A percentile compares a stretch with the other conserved stretches of the same genome.
These are phyloP conservation scores for Galago senegalensis DNA, from an alignment of 2,797 vertebrate genomes.

Conservation along the genomic window DNA sequence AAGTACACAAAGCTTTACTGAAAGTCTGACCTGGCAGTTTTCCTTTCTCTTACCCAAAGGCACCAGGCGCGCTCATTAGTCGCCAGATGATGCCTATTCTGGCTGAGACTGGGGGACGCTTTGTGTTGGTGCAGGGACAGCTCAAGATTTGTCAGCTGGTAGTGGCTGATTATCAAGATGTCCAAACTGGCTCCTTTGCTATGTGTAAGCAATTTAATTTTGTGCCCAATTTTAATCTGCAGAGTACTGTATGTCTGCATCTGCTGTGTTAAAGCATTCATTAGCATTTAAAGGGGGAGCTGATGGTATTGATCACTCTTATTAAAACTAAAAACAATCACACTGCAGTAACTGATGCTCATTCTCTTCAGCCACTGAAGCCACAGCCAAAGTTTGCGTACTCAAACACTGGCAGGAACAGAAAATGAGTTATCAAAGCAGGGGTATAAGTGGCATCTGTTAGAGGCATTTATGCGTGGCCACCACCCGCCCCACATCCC, in stretches of 20 bases:
- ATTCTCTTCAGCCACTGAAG: conserved; percentile 80
- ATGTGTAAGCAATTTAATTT: conserved; percentile 88
- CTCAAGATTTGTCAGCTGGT: conserved; percentile 87
- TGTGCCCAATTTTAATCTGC: conserved; percentile 88
- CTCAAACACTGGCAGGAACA: neutral
- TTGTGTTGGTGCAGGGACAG: conserved; percentile 67
- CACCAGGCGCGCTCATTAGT: neutral
- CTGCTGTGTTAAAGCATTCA: conserved; percentile 86
- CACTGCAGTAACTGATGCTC: conserved; percentile 76
- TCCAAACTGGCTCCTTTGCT: conserved; percentile 87
- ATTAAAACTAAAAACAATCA: conserved; percentile 87
- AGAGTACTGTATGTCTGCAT: conserved; percentile 86
- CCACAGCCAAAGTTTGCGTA: conserved; percentile 70
- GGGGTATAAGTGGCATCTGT: conserved; percentile 56
- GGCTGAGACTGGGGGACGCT: conserved; percentile 49
- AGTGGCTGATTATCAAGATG: conserved; percentile 86
- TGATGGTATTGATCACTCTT: conserved; percentile 88
- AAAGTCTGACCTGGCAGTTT: conserved; percentile 45
- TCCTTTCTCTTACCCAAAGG: neutral
- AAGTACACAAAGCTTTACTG: neutral
- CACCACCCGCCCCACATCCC: neutral
- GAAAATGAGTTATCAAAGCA: neutral
- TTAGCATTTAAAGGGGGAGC: conserved; percentile 88
- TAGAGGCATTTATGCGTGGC: neutral
- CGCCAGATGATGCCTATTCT: conserved; percentile 60